A percentile compares a stretch with the other conserved stretches of the same genome.
phyloP scores from a whole-genome alignment of 2,797 vertebrate genomes.

The Trichosurus vulpecula region DNA sequence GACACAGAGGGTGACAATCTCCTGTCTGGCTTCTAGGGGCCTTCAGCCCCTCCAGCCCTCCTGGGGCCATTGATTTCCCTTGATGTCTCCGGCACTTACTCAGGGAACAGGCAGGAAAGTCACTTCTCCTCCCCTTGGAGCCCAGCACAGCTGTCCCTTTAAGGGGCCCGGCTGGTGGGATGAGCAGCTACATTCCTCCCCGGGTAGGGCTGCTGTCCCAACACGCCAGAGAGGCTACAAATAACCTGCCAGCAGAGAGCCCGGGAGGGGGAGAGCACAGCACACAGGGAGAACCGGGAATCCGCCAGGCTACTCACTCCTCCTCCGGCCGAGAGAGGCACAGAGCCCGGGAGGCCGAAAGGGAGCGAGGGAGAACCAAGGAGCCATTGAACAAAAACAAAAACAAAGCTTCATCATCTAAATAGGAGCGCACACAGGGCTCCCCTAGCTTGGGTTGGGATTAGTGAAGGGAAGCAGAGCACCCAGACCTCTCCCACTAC shows the following conservation, averaged over 20 bases:
- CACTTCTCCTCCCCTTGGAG: constrained; percentile 65
- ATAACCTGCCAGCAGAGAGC: constrained; percentile 76
- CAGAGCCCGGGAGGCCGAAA: constrained; percentile 3
- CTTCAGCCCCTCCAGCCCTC: constrained; percentile 37
- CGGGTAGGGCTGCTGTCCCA: constrained; percentile 90
- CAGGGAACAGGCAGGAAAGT: constrained; percentile 65
- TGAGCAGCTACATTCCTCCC: constrained; percentile 92
- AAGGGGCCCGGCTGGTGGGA: constrained; percentile 85
- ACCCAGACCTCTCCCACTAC: constrained; percentile 50
- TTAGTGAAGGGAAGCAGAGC: constrained; percentile 59
- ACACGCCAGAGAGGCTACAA: constrained; percentile 91
- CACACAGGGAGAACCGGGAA: constrained; percentile 30
- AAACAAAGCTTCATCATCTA: background rate
- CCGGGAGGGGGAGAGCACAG: constrained; percentile 55
- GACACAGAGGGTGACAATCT: constrained; percentile 59
- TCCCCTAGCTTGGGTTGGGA: constrained; percentile 21
- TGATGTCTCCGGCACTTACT: constrained; percentile 73
- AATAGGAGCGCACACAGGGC: background rate
- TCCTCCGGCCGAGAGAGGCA: background rate
- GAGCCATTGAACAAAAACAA: constrained; percentile 25
- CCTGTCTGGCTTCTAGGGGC: constrained; percentile 55
- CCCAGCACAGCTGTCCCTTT: constrained; percentile 84
- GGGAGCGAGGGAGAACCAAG: constrained; percentile 24
- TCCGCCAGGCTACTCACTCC: constrained; percentile 22
- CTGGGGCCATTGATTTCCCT: constrained; percentile 71